A percentile compares a stretch with the other conserved stretches of the same genome.
Evolutionary conservation across 2,797 vertebrate genomes (phyloP).

Genomic region (Remorina albescens): DNA sequence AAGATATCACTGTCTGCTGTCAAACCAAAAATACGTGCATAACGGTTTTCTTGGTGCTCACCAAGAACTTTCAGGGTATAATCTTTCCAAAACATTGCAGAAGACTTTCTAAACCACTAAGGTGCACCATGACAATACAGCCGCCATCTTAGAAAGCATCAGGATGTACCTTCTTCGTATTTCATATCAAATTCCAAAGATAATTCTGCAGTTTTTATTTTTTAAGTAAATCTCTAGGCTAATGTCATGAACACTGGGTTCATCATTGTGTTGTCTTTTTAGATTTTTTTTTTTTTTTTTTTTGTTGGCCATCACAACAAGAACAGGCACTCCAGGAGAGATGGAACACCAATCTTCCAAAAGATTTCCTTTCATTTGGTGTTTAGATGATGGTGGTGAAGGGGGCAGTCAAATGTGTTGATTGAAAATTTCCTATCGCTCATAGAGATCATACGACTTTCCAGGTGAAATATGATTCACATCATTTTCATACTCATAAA

Average conservation of each 20-base stretch:
- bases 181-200: background rate
- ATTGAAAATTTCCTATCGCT: too few relatives aligned
- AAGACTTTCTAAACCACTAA: background rate
- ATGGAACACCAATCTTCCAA: background rate
- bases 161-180: background rate
- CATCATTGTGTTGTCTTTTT: background rate
- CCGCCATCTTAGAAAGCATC: background rate
- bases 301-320: too few relatives aligned
- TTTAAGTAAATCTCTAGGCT: background rate
- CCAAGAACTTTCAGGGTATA: background rate
- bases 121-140: background rate
- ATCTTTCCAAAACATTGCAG: slow-evolving; percentile 18
- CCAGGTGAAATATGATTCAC: too few relatives aligned
- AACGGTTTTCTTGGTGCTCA: too few relatives aligned
- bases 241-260: background rate
- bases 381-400: too few relatives aligned
- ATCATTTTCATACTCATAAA: background rate
- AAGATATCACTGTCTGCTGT: too few relatives aligned
- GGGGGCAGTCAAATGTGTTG: too few relatives aligned
- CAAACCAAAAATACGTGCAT: too few relatives aligned
- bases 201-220: slow-evolving; percentile 2
- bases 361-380: background rate
- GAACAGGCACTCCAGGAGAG: too few relatives aligned
- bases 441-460: too few relatives aligned
- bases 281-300: too few relatives aligned